Evolutionary conservation across 92 coral and sea anemone species (phyloP), one percentile per base, ranked within the genome.

Genomic region (Chrysogorgia sp.): DNA sequence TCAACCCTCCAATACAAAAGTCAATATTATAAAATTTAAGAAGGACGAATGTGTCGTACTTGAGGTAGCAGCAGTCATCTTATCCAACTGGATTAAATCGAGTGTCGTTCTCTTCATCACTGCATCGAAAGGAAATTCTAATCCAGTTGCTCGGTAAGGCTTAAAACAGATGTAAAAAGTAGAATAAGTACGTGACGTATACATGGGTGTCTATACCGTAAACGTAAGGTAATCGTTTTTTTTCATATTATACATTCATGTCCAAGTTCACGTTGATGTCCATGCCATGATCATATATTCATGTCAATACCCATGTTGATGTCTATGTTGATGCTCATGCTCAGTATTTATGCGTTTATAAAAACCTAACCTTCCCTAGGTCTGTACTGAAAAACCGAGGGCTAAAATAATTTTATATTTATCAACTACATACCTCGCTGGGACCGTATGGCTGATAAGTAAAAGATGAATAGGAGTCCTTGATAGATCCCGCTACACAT

Each of bases 401-500:
- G n/a, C n/a, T n/a, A n/a, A n/a, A n/a, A n/a, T n/a, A n/a, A n/a
- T n/a, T n/a, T n/a, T 0, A 66, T 66, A 2, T 19, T 9, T 24
- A 20, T 0, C 0, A 10, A 66, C 43, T 37, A 37, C 67, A 17
- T 29, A 64, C 75, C 75, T 68, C 14, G 0, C 9, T 41, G 37
- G 15, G 37, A 23, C 43, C 50, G 37, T 0, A 68, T 13, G 75
- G 75, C 58, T 3, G 34, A 68, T 41, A 68, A 0, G 32, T 34
- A 68, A 68, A 68, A 1, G 75, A 68, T 10, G 75, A 43, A 33
- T 45, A 24, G 4, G 75, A 68, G 45, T 47, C 14, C 25, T 45
- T 28, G 28, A 68, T 47, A 1, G 75, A 68, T 28, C 75, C 75
- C 14, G 41, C 21, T 23, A 68, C 49, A 68, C 75, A 68, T 10